Conservation (phyloP, 2,797 vertebrate genomes). For the Polyboroides typus region DNA sequence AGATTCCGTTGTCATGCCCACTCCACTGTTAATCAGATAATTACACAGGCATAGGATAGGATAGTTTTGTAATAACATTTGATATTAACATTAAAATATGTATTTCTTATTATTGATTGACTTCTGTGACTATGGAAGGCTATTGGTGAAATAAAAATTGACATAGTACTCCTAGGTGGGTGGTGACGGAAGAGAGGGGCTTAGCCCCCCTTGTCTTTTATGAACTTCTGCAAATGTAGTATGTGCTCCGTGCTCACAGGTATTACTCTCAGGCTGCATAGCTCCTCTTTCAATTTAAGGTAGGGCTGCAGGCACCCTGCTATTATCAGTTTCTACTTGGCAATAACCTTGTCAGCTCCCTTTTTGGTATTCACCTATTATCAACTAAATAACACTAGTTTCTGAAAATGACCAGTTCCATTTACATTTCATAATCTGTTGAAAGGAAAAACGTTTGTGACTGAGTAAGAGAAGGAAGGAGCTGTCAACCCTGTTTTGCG, state of each 20-base stretch:
- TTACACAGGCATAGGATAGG: background rate
- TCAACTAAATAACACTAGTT: background rate
- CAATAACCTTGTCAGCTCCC: background rate
- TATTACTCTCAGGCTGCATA: background rate
- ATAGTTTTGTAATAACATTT: background rate
- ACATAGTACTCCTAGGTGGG: background rate
- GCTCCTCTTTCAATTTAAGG: background rate
- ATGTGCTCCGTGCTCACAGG: fast-evolving
- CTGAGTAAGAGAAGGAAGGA: slow-evolving; percentile 58
- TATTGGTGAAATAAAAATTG: background rate
- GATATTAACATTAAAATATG: background rate
- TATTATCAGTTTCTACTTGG: background rate
- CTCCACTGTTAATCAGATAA: background rate
- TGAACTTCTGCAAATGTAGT: background rate
- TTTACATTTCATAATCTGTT: slow-evolving; percentile 60
- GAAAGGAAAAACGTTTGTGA: slow-evolving; percentile 64
- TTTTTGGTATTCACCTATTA: background rate
- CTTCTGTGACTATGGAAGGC: background rate
- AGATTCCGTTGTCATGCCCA: background rate
- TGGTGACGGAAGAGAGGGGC: background rate
- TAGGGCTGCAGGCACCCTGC: background rate
- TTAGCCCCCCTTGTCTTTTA: background rate
- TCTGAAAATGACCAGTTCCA: slow-evolving; percentile 67
- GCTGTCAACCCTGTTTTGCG: slow-evolving; percentile 72
- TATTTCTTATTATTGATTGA: background rate